phyloP scores from a whole-genome alignment of 2,888 invertebrate species.

The Ectemnius cavifrons region DNA sequence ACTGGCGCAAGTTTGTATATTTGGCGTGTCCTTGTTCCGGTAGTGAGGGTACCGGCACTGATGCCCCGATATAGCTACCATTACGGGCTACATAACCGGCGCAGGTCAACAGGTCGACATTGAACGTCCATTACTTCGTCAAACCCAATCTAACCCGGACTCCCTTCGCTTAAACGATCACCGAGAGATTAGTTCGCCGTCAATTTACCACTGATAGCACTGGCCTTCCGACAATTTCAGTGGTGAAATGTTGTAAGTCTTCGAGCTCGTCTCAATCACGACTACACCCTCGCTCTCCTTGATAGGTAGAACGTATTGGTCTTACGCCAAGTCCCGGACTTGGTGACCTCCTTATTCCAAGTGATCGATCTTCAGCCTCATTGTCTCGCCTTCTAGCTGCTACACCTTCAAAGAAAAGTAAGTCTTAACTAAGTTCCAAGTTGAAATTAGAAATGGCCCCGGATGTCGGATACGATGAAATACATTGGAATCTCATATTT shows the following conservation, averaged over 20 bases:
- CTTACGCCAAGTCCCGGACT: too few relatives aligned
- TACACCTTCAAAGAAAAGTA: too few relatives aligned
- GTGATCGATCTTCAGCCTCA: too few relatives aligned
- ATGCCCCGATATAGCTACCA: conserved; percentile 44
- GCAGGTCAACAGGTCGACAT: conserved; percentile 74
- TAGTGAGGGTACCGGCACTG: conserved; percentile 41
- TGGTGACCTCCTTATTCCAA: too few relatives aligned
- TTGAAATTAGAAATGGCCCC: too few relatives aligned
- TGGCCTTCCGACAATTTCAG: conserved; percentile 46
- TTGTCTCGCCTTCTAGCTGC: too few relatives aligned
- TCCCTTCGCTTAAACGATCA: conserved; percentile 49
- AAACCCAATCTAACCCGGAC: conserved; percentile 56
- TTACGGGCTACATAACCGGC: conserved; percentile 58
- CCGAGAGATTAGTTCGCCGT: conserved; percentile 68
- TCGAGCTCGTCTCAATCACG: conserved; percentile 53
- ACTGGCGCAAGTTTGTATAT: too few relatives aligned
- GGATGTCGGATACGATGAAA: too few relatives aligned
- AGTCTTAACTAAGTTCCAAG: too few relatives aligned
- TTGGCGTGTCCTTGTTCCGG: conserved; percentile 44
- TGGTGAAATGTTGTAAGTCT: conserved; percentile 62
- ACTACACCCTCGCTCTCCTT: conserved; percentile 22
- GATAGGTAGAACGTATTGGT: background rate
- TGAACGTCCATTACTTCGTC: conserved; percentile 77
- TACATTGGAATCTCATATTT: too few relatives aligned
- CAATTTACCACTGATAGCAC: conserved; percentile 70